Base-by-base conservation (phyloP, 2,888 invertebrate genomes). In the Chrysopilus asiliformis region DNA sequence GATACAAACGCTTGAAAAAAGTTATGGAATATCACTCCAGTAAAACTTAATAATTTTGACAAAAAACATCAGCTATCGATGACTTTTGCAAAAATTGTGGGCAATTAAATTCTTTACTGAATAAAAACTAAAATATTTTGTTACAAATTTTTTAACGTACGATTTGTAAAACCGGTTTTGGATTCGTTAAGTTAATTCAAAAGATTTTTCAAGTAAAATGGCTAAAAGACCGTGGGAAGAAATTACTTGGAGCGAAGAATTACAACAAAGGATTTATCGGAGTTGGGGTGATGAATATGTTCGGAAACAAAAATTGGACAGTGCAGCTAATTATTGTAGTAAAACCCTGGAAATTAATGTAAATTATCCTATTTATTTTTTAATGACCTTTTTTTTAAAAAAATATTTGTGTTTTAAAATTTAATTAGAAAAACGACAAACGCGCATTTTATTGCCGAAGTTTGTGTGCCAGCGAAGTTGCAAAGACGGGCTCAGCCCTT, bases 231-330 rank as follows among this genome's bases (percentile, higher is more conserved):
- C 47, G 14, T 57, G 57, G 57, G 43, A 49, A 13, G 50, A 48
- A 15, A 45, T 57, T 6, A 52, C 52, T 9, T 53, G 55, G 49
- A 45, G 43, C 9, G 45, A 47, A 0, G 54, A 57, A 26, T 47
- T 54, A 3, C 49, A 53, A n/a, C 58, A 56, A 40, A 37, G 51
- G n/a, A 53, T 60, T 12, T 60, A 56, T 12, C 48, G 53, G 4
- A 59, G 58, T 19, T 59, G 59, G 59, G 59, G 57, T 3, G 44
- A 49, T 1, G 57, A 56, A 37, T 60, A 56, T 30, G 55, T 53
- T 0, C 50, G 47, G 13, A 51, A 53, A 6, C 56, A 58, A 4
- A 47, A 56, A 15, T 46, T 56, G 39, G 54, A 53, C 20, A 49
- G 52, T 10, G 60, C 59, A 0, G 38, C 53, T 4, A 41, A 54